Base-by-base conservation (phyloP, 2,888 invertebrate species). In the Folsomia manolachei region DNA sequence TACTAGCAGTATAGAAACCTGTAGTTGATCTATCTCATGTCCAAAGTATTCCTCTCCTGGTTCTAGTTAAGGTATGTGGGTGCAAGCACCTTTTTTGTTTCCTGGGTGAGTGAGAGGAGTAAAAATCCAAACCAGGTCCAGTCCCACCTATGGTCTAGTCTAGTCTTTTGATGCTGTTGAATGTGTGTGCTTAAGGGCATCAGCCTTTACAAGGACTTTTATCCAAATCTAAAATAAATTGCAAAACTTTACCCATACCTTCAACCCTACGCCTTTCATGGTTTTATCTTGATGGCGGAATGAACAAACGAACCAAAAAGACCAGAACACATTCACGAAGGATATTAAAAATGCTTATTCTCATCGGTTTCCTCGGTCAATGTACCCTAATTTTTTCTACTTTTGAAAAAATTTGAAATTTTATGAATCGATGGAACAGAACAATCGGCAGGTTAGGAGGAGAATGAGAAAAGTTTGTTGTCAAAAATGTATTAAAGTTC, bases 231-330 rank as follows among this genome's bases (percentile, higher is more conserved):
- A 75, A 75, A 75, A 75, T 75, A 75, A 75, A 75, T 75, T 71
- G 75, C 51, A 27, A 75, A 75, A 75, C 75, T 75, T 75, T 75
- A 70, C 70, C 72, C 75, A 75, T 75, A 60, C 60, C 60, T 21
- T 60, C 23, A 19, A 19, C 60, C 60, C n/a, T 60, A n/a, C 23
- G 19, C 9, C 4, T 60, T 60, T 60, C 39, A 39, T 39, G 39
- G 39, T 14, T 14, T 39, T 39, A 39, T 39, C 39, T 39, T 39
- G 39, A 39, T 39, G 39, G 39, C 39, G 14, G 39, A 39, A 39
- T 39, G 39, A 39, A 39, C 39, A 39, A 39, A 39, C 39, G 39
- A 39, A 39, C n/a, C n/a, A n/a, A n/a, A n/a, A n/a, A n/a, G n/a
- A n/a, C n/a, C n/a, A n/a, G n/a, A n/a, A n/a, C n/a, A n/a, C n/a